Evolutionary conservation across 1,140 invertebrate species (phyloP), one percentile per base, ranked within the genome.

Genomic region (Phymastichus coffea): DNA sequence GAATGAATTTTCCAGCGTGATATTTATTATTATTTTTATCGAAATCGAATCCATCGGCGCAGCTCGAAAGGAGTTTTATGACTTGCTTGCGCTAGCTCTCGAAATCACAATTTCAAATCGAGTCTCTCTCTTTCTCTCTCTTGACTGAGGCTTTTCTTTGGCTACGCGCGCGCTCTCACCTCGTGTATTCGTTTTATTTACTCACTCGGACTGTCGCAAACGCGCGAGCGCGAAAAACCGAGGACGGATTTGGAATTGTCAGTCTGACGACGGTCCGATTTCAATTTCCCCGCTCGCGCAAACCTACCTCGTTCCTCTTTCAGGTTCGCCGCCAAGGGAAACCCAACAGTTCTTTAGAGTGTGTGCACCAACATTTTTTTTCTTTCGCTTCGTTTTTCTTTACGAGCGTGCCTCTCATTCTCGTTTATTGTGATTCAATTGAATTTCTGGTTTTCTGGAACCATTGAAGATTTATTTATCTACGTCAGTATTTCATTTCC

Each of bases 231-330:
- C 28, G 28, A 6, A 33, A 33, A 23, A 35, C 6, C 49, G n/a
- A 28, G n/a, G 41, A 38, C 38, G 52, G 33, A 46, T 60, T 60
- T 30, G 3, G 43, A 38, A 60, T 60, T 60, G 57, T 60, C 57
- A 53, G 38, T 47, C 41, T 28, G 30, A 46, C 41, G 49, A 37
- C 41, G 57, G 41, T 53, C 57, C 41, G 57, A 60, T 60, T 60
- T 53, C 57, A 60, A 60, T 60, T 60, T 47, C 47, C 48, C 40
- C 28, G 48, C 28, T n/a, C n/a, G n/a, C n/a, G n/a, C n/a, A n/a
- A n/a, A n/a, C n/a, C 35, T 19, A 14, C 2, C 12, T 8, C 19
- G 15, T 41, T 33, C 44, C 37, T 49, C 35, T 17, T 44, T 57
- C 25, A 8, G 6, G n/a, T n/a, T n/a, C n/a, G 15, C 46, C n/a